phyloP scores from a whole-genome alignment of 1,140 invertebrate genomes.

The Drosophila lowei region DNA sequence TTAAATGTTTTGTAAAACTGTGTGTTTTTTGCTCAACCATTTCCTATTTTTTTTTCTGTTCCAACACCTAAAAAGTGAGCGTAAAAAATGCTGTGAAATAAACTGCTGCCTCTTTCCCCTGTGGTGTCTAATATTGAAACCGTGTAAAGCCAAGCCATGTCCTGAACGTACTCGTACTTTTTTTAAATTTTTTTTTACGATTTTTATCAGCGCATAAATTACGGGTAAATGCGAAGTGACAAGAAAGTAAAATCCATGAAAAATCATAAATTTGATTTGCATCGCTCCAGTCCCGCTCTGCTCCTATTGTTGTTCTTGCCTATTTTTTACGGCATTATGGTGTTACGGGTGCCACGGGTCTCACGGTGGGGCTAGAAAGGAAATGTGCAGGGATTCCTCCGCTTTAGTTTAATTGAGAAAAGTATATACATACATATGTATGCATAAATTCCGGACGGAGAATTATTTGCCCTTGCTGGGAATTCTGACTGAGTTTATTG shows the following conservation, averaged over 20 bases:
- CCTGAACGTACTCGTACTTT: neutral
- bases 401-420: too few relatives aligned
- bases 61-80: slow-evolving; percentile 18
- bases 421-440: too few relatives aligned
- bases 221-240: slow-evolving; percentile 31
- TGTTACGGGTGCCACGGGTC: too few relatives aligned
- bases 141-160: slow-evolving; percentile 13
- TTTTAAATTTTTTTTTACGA: slow-evolving; percentile 3
- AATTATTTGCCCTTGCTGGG: too few relatives aligned
- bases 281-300: neutral
- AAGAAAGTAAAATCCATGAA: slow-evolving; percentile 27
- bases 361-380: too few relatives aligned
- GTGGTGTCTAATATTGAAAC: slow-evolving; percentile 15
- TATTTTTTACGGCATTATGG: too few relatives aligned
- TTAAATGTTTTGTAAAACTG: too few relatives aligned
- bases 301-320: slow-evolving; percentile 20
- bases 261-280: slow-evolving; percentile 42
- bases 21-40: neutral
- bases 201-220: slow-evolving; percentile 14
- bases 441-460: too few relatives aligned
- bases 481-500: too few relatives aligned
- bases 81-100: slow-evolving; percentile 4
- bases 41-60: slow-evolving; percentile 20
- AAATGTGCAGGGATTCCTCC: too few relatives aligned
- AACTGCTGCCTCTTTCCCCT: slow-evolving; percentile 5